Percentiles rank a stretch among this genome's conserved stretches.
Evolutionary conservation across 1,140 invertebrate genomes (phyloP).

Genomic region (Tetramorium parvispinum): DNA sequence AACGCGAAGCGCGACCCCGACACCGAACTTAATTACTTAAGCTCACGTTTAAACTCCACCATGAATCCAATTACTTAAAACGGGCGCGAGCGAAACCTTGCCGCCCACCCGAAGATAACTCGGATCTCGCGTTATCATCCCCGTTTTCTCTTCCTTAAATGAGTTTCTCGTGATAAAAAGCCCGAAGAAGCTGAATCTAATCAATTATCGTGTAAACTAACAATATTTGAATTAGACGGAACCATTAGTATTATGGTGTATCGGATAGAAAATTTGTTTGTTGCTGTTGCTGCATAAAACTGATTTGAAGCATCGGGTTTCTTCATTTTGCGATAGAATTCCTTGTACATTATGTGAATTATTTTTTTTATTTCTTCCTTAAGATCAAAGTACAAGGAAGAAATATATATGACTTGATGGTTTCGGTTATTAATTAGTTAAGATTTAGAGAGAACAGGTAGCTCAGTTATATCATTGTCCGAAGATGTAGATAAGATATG

Average conservation of each 20-base stretch:
- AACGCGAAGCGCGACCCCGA: conserved; percentile 32
- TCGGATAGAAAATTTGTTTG: background rate
- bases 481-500: background rate
- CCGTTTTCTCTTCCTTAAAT: background rate
- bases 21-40: conserved; percentile 55
- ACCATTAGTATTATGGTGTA: background rate
- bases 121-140: conserved; percentile 36
- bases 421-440: background rate
- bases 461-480: background rate
- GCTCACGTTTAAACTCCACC: conserved; percentile 44
- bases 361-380: background rate
- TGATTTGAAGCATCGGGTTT: background rate
- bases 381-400: background rate
- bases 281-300: background rate
- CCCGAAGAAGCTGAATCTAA: background rate
- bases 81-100: conserved; percentile 11
- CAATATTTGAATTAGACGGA: background rate
- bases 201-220: background rate
- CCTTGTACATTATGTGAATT: background rate
- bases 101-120: conserved; percentile 27
- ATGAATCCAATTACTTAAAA: conserved; percentile 60
- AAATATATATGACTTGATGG: background rate
- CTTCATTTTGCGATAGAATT: background rate
- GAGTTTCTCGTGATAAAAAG: background rate
- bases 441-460: background rate